Conservation (phyloP, 2,888 invertebrate genomes). For the Parnassius orleans region DNA sequence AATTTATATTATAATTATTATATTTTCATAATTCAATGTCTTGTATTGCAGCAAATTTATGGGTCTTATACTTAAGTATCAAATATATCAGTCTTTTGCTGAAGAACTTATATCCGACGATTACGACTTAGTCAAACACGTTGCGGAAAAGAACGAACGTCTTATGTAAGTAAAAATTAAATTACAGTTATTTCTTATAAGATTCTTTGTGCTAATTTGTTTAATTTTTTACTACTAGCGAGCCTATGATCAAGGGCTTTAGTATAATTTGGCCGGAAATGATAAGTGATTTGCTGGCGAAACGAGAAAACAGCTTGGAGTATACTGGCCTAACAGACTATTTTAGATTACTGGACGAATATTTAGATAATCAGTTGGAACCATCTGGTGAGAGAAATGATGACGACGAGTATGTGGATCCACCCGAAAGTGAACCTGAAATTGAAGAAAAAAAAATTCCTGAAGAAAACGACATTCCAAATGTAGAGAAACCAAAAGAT, state of each 20-base stretch:
- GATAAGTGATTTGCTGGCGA: slow-evolving; percentile 70
- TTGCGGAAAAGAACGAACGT: slow-evolving; percentile 61
- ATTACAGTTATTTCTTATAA: not conserved
- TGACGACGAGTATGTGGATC: slow-evolving; percentile 62
- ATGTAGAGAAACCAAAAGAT: slow-evolving; percentile 33
- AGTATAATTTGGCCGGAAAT: slow-evolving; percentile 71
- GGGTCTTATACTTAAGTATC: slow-evolving; percentile 79
- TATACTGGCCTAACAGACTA: slow-evolving; percentile 77
- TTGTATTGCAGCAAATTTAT: slow-evolving; percentile 76
- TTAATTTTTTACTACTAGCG: slow-evolving; percentile 39
- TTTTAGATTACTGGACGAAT: slow-evolving; percentile 78
- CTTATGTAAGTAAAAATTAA: slow-evolving; percentile 56
- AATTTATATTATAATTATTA: not conserved
- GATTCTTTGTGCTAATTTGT: slow-evolving; percentile 3
- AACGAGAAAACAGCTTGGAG: slow-evolving; percentile 71
- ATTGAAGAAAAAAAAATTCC: slow-evolving; percentile 50
- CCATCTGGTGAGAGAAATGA: slow-evolving; percentile 46
- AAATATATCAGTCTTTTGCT: slow-evolving; percentile 76
- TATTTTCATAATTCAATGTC: not conserved
- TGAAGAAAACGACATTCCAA: slow-evolving; percentile 33
- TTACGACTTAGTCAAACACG: slow-evolving; percentile 64
- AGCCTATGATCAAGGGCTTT: slow-evolving; percentile 71
- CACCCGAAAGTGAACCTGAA: slow-evolving; percentile 43
- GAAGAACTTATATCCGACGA: slow-evolving; percentile 70
- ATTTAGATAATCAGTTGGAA: slow-evolving; percentile 74